Evolutionary conservation across 2,113 vertebrate genomes (phyloP), one percentile per base, ranked within the genome.

Genomic region (Corythornis madagascariensis): DNA sequence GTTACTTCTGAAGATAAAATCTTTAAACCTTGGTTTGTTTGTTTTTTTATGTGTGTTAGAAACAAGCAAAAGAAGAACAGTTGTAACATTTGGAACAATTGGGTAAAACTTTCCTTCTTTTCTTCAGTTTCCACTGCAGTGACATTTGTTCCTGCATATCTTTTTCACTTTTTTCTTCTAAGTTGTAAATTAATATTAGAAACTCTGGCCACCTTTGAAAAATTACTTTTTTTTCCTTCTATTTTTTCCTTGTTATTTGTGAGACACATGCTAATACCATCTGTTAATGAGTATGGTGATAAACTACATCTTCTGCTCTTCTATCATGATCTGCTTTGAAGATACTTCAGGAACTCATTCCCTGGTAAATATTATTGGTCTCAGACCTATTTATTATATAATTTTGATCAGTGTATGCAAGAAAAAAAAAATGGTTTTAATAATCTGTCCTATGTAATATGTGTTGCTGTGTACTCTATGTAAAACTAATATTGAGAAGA

Each of bases 241-340:
- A 40, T 77, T 87, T 92, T 86, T 89, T 92, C 45, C 65, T 74
- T 84, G 79, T 56, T 93, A 83, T 78, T 90, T 90, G 43, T 69
- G 45, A 87, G 45, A 47, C 45, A 87, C 67, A 26, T 76, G 74
- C 42, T 87, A 92, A 84, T 92, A 78, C 92, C 92, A 88, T 92
- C 92, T 93, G 83, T 84, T 93, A 84, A 84, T 88, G 45, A 82
- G 31, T 38, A 43, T 65, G 38, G 60, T 61, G 70, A 78, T 50
- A 77, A 93, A 69, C 28, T 75, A 19, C 43, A 50, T 72, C 38
- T 80, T 72, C 33, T 60, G 40, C 60, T 77, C 50, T 93, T 93
- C 55, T 80, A 80, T 48, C 48, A 9, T 52, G 55, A 15, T 72
- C 13, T 81, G 21, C 64, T 84, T 90, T 84, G 86, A 84, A 81